Percentiles rank a stretch among this genome's conserved stretches.
These are phyloP conservation scores for Frankliniella intonsa DNA, from an alignment of 2,888 invertebrate species.

Conservation along the genomic window DNA sequence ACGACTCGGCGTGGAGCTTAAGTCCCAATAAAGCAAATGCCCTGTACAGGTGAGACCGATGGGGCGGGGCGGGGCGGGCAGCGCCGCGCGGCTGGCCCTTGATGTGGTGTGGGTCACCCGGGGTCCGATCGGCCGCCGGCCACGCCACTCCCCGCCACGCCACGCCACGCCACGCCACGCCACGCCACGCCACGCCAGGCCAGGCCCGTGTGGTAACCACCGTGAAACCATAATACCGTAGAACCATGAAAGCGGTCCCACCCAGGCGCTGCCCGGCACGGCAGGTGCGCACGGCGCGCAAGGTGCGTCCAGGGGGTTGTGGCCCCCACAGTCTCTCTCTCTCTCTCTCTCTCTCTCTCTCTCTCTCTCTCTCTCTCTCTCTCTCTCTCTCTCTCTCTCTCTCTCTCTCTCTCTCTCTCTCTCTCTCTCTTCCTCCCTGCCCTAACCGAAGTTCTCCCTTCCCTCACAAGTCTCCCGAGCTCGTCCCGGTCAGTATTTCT, in stretches of 20 bases:
- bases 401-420: too few species aligned
- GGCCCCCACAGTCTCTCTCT: background rate
- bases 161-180: background rate
- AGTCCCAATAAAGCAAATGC: background rate
- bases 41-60: background rate
- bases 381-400: slow-evolving; percentile 1
- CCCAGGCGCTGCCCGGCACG: background rate
- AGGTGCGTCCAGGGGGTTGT: background rate
- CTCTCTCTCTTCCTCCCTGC: background rate
- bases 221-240: slow-evolving; percentile 26
- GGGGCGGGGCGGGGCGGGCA: background rate
- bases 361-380: background rate
- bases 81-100: background rate
- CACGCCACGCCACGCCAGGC: background rate
- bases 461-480: background rate
- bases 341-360: background rate
- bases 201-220: background rate
- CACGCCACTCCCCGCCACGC: background rate
- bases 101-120: too few species aligned
- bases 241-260: slow-evolving; percentile 18
- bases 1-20: too few species aligned
- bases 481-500: too few species aligned
- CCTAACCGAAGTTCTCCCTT: background rate
- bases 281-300: background rate
- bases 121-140: background rate